Base-by-base conservation (phyloP, 2,888 invertebrate genomes). In the Osmoderma eremita region DNA sequence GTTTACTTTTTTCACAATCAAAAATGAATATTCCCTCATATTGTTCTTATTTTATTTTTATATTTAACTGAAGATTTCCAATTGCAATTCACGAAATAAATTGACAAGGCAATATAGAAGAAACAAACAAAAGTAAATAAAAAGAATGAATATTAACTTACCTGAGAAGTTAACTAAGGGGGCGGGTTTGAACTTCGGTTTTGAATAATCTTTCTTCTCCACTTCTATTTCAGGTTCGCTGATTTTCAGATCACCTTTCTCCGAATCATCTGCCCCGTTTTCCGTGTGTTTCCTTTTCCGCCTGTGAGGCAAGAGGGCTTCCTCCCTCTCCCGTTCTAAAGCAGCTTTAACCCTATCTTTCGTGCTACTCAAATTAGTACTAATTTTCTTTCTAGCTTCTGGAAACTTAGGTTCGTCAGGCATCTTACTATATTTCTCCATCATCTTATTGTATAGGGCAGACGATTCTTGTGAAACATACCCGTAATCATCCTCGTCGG, bases 401-500 rank as follows among this genome's bases (percentile, higher is more conserved):
- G 88, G 85, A 78, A 91, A 92, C 71, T 90, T 88, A 1, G 91
- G 90, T 73, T 91, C 91, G 50, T 90, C 89, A 12, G 91, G 90
- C 76, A 89, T 83, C 78, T 87, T 88, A 74, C 86, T 90, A 74
- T 93, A 93, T 78, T 94, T 94, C 73, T 91, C 90, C 87, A 95
- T 92, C 85, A 95, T 89, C 80, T 94, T 93, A 72, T 90, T 88
- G 79, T 94, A 94, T 74, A 91, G 86, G 24, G 90, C 91, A 48
- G 92, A 88, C 1, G 94, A 91, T 79, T 91, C 91, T 75, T 90
- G 91, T 0, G 95, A 95, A 41, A 92, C 93, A 78, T 94, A 95
- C 0, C 95, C 95, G 78, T 95, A 95, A 78, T 95, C 95, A 83
- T 95, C 95, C 78, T 94, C 93, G 76, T 95, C 95, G 0, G 93